Conservation (phyloP, 2,797 vertebrate species). For the Rhinatrema bivittatum region DNA sequence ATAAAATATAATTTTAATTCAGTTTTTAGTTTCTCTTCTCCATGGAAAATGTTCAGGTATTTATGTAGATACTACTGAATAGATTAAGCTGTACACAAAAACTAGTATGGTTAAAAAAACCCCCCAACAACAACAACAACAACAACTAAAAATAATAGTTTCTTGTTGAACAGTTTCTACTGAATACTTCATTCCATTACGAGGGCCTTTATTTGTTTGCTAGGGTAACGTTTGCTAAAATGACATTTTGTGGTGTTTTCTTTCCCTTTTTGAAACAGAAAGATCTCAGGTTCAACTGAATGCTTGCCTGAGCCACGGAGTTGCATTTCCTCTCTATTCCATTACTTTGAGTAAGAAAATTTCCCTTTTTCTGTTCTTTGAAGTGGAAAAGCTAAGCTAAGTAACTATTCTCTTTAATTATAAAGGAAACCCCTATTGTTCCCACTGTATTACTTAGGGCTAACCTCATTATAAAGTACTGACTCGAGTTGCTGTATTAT, state of each 20-base stretch:
- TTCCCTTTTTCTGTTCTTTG: conserved; percentile 60
- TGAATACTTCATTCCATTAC: conserved; percentile 55
- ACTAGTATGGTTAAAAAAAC: too few relatives aligned
- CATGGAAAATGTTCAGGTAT: too few relatives aligned
- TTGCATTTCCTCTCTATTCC: conserved; percentile 50
- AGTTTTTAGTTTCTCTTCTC: too few relatives aligned
- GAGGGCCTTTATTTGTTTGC: conserved; percentile 16
- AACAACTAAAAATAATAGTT: conserved; percentile 42
- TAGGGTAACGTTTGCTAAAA: too few relatives aligned
- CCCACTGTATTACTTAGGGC: conserved; percentile 56
- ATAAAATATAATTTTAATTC: too few relatives aligned
- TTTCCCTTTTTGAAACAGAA: conserved; percentile 26
- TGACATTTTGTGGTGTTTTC: too few relatives aligned
- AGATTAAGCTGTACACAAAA: too few relatives aligned
- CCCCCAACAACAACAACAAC: too few relatives aligned
- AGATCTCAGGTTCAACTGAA: conserved; percentile 57
- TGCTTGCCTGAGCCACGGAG: conserved; percentile 49
- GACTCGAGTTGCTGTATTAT: conserved; percentile 8
- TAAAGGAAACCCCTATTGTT: conserved; percentile 63
- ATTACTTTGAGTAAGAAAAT: conserved; percentile 57
- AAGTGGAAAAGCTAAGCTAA: conserved; percentile 66
- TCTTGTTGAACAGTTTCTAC: conserved; percentile 41
- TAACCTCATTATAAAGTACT: conserved; percentile 24
- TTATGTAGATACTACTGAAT: too few relatives aligned
- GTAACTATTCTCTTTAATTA: conserved; percentile 55